Evolutionary conservation across 2,888 invertebrate genomes (phyloP).

Genomic region (Pollenia angustigena): DNA sequence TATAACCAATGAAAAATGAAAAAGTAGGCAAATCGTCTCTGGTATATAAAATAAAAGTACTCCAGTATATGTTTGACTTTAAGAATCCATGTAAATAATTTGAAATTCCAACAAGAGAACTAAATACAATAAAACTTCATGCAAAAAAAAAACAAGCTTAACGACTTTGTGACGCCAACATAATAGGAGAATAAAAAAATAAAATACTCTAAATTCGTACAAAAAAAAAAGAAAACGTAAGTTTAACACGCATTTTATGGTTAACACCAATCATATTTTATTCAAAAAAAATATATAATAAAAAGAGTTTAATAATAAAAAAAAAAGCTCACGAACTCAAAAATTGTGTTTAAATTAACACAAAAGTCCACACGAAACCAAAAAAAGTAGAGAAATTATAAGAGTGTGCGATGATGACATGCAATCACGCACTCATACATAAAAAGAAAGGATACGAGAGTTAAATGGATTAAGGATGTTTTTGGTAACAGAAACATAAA

Average conservation of each 20-base stretch:
- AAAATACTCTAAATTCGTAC: slow-evolving; percentile 39
- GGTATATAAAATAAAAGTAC: neutral
- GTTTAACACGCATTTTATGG: slow-evolving; percentile 70
- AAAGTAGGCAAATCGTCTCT: neutral
- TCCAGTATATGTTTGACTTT: neutral
- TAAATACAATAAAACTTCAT: neutral
- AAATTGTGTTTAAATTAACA: slow-evolving; percentile 57
- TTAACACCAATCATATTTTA: slow-evolving; percentile 51
- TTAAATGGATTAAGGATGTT: slow-evolving; percentile 29
- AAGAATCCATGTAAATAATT: slow-evolving; percentile 54
- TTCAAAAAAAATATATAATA: slow-evolving; percentile 3
- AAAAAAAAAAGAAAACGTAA: slow-evolving; percentile 41
- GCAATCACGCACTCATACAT: slow-evolving; percentile 15
- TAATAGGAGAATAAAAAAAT: slow-evolving; percentile 43
- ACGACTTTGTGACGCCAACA: slow-evolving; percentile 71
- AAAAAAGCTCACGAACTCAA: neutral
- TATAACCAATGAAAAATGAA: neutral
- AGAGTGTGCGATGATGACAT: slow-evolving; percentile 52
- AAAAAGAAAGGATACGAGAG: slow-evolving; percentile 20
- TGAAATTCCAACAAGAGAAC: slow-evolving; percentile 62
- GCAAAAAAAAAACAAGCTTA: slow-evolving; percentile 3
- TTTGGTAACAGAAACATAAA: slow-evolving; percentile 12
- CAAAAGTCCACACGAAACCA: slow-evolving; percentile 30
- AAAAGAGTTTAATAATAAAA: slow-evolving; percentile 45
- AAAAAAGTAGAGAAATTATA: slow-evolving; percentile 20